Conservation (phyloP, 2,113 vertebrate genomes). For the Corydoras sp. region DNA sequence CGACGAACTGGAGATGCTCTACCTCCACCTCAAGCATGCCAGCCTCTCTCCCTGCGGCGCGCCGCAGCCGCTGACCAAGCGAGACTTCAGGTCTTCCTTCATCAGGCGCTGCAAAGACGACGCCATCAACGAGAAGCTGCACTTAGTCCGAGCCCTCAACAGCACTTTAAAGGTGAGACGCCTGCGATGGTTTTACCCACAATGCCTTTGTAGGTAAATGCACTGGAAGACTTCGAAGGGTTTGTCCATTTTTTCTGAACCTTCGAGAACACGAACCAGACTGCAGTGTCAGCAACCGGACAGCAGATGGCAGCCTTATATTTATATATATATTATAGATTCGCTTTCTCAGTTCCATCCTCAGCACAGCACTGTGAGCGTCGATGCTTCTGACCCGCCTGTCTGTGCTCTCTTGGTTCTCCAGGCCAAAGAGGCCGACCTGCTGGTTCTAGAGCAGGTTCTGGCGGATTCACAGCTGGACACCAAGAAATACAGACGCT, state of each 20-base stretch:
- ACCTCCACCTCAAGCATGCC: constrained; percentile 74
- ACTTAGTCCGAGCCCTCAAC: constrained; percentile 77
- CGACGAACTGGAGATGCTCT: constrained; percentile 79
- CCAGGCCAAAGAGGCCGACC: constrained; percentile 79
- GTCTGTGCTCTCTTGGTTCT: background rate
- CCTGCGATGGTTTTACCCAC: background rate
- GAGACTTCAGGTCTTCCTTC: constrained; percentile 76
- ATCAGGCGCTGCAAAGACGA: constrained; percentile 81
- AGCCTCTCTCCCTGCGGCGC: constrained; percentile 75
- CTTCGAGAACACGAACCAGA: no score
- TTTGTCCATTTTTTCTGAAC: background rate
- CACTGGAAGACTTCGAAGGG: background rate
- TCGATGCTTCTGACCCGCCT: background rate
- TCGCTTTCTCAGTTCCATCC: no score
- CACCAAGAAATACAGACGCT: constrained; percentile 69
- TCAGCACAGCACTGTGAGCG: no score
- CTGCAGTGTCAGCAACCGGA: no score
- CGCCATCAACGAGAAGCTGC: constrained; percentile 80
- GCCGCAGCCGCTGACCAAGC: constrained; percentile 69
- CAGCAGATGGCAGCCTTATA: no score
- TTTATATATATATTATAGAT: no score
- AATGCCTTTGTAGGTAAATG: background rate
- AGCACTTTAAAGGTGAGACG: constrained; percentile 82
- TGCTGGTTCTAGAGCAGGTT: constrained; percentile 76
- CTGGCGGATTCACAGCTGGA: constrained; percentile 69